These are phyloP conservation scores for Apodemus sylvaticus DNA, from an alignment of 2,113 vertebrate genomes.

Conservation along the genomic window DNA sequence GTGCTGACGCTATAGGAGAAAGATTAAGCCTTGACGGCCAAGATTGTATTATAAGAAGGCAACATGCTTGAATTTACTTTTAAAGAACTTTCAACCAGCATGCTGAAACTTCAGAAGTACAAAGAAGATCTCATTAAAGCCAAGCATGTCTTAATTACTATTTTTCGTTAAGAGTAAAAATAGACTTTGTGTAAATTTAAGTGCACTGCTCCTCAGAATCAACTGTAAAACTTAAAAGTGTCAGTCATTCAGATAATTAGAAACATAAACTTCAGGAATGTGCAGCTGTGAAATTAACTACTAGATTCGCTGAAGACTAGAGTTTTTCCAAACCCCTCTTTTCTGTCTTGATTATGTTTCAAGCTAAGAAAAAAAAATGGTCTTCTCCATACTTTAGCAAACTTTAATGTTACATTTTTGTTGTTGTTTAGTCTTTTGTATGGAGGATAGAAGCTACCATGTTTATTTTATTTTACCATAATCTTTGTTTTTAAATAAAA, in stretches of 20 bases:
- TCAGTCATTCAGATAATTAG: slow-evolving; percentile 86
- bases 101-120: slow-evolving; percentile 57
- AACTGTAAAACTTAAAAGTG: slow-evolving; percentile 85
- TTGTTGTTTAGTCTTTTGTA: slow-evolving; percentile 87
- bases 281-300: slow-evolving; percentile 81
- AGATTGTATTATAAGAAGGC: slow-evolving; percentile 69
- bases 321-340: slow-evolving; percentile 71
- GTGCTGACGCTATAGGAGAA: not conserved
- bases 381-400: slow-evolving; percentile 71
- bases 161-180: slow-evolving; percentile 76
- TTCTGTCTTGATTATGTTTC: slow-evolving; percentile 68
- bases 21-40: slow-evolving; percentile 54
- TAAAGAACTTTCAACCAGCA: slow-evolving; percentile 65
- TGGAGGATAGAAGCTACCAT: slow-evolving; percentile 87
- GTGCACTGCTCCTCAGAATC: slow-evolving; percentile 81
- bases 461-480: slow-evolving; percentile 89
- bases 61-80: slow-evolving; percentile 75
- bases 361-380: slow-evolving; percentile 60
- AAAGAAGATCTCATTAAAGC: slow-evolving; percentile 71
- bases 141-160: slow-evolving; percentile 72
- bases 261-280: slow-evolving; percentile 81
- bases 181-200: slow-evolving; percentile 78
- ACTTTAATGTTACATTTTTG: slow-evolving; percentile 82
- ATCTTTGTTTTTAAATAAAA: slow-evolving; percentile 87
- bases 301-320: slow-evolving; percentile 75